Conservation (phyloP, 2,888 invertebrate species). For the Lordiphosa fenestrarum region DNA sequence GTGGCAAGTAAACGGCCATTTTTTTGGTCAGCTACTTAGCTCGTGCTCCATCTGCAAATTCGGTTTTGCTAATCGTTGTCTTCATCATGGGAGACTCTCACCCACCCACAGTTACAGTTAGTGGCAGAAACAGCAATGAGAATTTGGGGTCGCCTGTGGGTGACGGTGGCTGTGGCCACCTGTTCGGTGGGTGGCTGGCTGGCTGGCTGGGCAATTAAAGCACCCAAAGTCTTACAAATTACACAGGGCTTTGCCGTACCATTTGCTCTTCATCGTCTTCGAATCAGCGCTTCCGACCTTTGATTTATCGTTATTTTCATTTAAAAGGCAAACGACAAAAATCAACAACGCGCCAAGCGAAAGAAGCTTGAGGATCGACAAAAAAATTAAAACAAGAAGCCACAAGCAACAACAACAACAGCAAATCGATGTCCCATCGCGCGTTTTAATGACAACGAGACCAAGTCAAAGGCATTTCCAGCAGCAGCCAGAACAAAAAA, state of each 20-base stretch:
- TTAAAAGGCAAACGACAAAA: constrained; percentile 76
- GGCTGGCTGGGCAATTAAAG: constrained; percentile 37
- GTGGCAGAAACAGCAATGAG: no score
- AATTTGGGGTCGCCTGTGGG: not conserved
- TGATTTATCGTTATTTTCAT: constrained; percentile 74
- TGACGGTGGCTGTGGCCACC: not conserved
- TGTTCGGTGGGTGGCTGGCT: constrained; percentile 10
- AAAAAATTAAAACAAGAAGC: constrained; percentile 31
- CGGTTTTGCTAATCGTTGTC: not conserved
- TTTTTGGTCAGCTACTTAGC: constrained; percentile 12
- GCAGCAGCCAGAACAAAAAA: constrained; percentile 42
- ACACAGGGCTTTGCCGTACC: constrained; percentile 3
- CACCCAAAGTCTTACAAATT: constrained; percentile 42
- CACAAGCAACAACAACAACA: constrained; percentile 39
- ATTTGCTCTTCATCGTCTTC: not conserved
- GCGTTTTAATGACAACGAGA: constrained; percentile 70
- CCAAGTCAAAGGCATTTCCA: constrained; percentile 66
- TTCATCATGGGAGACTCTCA: no score
- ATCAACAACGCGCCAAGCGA: constrained; percentile 49
- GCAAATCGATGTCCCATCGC: constrained; percentile 73
- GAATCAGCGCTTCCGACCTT: constrained; percentile 43
- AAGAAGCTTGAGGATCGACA: constrained; percentile 15
- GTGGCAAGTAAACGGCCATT: no score
- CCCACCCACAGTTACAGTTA: no score
- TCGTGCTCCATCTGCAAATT: constrained; percentile 39